Percentiles rank a stretch among this genome's conserved stretches.
Conservation (phyloP, 2,797 vertebrate genomes). For the Sebastes melanostomus region DNA sequence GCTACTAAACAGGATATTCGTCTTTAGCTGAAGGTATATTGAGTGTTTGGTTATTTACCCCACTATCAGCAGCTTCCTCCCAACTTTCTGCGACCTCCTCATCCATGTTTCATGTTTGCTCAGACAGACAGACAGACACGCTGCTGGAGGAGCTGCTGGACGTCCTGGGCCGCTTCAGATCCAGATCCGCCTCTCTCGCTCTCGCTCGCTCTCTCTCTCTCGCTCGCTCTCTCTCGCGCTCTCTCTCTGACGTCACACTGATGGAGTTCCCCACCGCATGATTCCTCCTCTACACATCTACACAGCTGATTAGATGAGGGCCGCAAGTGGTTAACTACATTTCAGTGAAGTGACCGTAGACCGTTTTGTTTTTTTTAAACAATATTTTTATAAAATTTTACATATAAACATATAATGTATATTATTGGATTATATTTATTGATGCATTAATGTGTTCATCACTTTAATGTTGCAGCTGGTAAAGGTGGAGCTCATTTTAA, state of each 20-base stretch:
- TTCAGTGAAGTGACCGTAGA: not conserved
- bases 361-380: no score
- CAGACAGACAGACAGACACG: conserved; percentile 28
- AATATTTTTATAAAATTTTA: no score
- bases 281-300: not conserved
- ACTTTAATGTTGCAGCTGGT: no score
- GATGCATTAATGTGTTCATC: no score
- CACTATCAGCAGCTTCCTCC: conserved; percentile 93
- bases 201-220: fast-evolving
- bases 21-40: fast-evolving
- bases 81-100: conserved; percentile 95
- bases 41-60: conserved; percentile 79
- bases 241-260: conserved; percentile 48
- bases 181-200: conserved; percentile 49
- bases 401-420: no score
- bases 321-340: no score
- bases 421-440: no score
- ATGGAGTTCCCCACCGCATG: conserved; percentile 45
- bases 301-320: not conserved
- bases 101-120: conserved; percentile 89
- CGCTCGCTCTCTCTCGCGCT: no score
- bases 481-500: no score
- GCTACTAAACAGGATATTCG: fast-evolving
- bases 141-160: conserved; percentile 28
- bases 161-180: conserved; percentile 45